Evolutionary conservation across 2,888 invertebrate species (phyloP).

Genomic region (Ernsta delagoae): DNA sequence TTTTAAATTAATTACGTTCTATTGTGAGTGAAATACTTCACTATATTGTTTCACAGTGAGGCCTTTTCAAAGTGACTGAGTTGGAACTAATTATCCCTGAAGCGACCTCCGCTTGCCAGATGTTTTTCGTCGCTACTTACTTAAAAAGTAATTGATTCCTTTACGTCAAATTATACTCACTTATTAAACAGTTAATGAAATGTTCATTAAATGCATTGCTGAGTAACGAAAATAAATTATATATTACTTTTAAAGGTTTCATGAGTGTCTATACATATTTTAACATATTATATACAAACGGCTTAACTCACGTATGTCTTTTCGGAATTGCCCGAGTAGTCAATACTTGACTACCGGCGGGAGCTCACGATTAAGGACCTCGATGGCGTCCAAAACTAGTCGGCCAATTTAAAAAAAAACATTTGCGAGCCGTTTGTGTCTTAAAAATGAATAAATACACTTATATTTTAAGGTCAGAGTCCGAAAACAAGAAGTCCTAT

Average conservation of each 20-base stretch:
- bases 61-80: conserved; percentile 28
- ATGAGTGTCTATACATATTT: too few species aligned
- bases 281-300: too few species aligned
- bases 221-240: background rate
- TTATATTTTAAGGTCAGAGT: conserved; percentile 8
- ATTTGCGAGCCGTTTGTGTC: too few species aligned
- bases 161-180: background rate
- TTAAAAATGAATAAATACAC: too few species aligned
- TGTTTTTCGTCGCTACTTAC: conserved; percentile 25
- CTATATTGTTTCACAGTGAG: conserved; percentile 21
- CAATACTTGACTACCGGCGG: too few species aligned
- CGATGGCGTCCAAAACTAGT: too few species aligned
- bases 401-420: too few species aligned
- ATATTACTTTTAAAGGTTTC: too few species aligned
- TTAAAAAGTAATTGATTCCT: conserved; percentile 16
- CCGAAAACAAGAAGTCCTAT: conserved; percentile 31
- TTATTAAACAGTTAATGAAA: conserved; percentile 17
- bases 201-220: background rate
- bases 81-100: conserved; percentile 38
- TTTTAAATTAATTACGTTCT: conserved; percentile 18
- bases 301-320: too few species aligned
- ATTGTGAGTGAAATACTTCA: conserved; percentile 26
- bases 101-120: conserved; percentile 28
- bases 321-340: too few species aligned
- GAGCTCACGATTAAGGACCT: too few species aligned